Evolutionary conservation across 2,113 vertebrate genomes (phyloP), one percentile per base, ranked within the genome.

Genomic region (Menura novaehollandiae): DNA sequence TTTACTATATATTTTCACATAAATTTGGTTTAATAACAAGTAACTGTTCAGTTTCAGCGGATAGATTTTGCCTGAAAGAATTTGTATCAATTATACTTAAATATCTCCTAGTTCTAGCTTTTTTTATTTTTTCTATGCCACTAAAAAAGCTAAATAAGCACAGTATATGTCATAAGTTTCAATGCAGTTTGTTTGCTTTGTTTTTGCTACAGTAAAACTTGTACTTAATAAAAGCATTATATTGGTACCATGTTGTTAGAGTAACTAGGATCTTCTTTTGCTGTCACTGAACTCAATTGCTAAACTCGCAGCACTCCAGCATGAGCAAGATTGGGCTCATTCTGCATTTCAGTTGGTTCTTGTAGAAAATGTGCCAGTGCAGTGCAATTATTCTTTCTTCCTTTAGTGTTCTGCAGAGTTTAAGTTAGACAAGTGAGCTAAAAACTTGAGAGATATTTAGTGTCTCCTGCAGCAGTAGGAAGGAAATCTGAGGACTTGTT

Each of bases 401-500:
- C 75, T 91, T 75, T 85, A 75, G 74, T 73, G 69, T 93, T 91
- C 90, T 95, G 68, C 64, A 89, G 87, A 95, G 47, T 84, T 71
- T 62, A 91, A 58, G 88, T 93, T 79, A 94, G 82, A 81, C 88
- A 58, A 95, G 92, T 32, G 72, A 56, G 53, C 55, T 77, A 60
- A 96, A 96, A 88, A 84, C 85, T 62, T 72, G 51, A 97, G 90
- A 92, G 60, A 75, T 91, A 51, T 77, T 95, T 94, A 69, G 85
- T 58, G 49, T 74, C 85, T 95, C 73, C 92, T 89, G 97, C 88
- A 97, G 95, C 95, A 91, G 66, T 97, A 98, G 98, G 97, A 98
- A 98, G 96, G 98, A 98, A 98, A 97, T 96, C 91, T 66, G 95
- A 96, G 93, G 79, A 98, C 96, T 98, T 98, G 98, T 98, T 98